Evolutionary conservation across 2,888 invertebrate genomes (phyloP).

Genomic region (Drosophila yooni): DNA sequence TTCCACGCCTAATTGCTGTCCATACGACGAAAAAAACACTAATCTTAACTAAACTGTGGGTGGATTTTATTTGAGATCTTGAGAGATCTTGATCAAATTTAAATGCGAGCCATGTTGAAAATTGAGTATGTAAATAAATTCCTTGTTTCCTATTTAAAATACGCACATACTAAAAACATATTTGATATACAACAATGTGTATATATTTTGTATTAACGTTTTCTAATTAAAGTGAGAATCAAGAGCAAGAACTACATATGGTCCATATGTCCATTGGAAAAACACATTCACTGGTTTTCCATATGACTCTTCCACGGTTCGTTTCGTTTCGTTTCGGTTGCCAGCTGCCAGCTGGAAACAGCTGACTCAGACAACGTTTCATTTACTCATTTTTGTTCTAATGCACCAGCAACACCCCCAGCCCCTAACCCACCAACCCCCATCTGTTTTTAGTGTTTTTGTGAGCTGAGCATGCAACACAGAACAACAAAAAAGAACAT

Average conservation of each 20-base stretch:
- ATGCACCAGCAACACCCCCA: neutral
- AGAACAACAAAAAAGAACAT: constrained; percentile 1
- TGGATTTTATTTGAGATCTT: constrained; percentile 15
- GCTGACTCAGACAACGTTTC: constrained; percentile 44
- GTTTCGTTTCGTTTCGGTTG: constrained; percentile 10
- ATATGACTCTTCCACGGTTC: neutral
- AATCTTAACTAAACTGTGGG: constrained; percentile 11
- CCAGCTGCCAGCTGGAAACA: constrained; percentile 43
- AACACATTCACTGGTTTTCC: constrained; percentile 1
- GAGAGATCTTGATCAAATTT: neutral
- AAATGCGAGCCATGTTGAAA: neutral
- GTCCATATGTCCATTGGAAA: neutral
- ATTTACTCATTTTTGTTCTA: constrained; percentile 22
- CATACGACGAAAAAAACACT: constrained; percentile 9
- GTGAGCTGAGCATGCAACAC: constrained; percentile 13
- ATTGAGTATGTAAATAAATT: neutral
- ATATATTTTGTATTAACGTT: neutral
- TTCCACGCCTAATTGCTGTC: constrained; percentile 67
- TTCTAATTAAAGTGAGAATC: neutral
- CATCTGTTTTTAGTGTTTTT: neutral
- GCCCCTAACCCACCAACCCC: neutral
- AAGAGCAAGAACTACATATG: constrained; percentile 1
- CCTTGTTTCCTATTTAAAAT: neutral
- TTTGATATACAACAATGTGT: neutral
- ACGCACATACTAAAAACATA: neutral